phyloP scores from a whole-genome alignment of 1,140 invertebrate species.

The Brachionus koreanus region DNA sequence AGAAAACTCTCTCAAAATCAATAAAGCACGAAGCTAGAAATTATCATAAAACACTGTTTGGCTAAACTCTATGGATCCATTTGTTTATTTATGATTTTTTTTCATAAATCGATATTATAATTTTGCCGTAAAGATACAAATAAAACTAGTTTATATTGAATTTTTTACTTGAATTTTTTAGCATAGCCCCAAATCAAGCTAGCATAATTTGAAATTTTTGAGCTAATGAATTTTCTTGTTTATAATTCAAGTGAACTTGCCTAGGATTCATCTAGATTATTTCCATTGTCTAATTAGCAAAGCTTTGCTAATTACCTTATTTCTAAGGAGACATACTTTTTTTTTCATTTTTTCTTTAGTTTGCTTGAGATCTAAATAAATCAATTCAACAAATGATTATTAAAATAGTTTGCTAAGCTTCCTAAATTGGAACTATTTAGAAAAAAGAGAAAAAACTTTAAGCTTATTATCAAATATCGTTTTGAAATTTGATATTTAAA shows the following conservation, averaged over 20 bases:
- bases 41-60: not conserved
- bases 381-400: not conserved
- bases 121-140: constrained; percentile 7
- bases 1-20: not conserved
- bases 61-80: not conserved
- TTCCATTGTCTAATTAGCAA: not conserved
- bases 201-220: constrained; percentile 11
- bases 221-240: not conserved
- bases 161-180: not conserved
- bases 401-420: not conserved
- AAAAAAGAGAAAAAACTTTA: not conserved
- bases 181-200: not conserved
- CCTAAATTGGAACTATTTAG: not conserved
- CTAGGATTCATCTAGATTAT: not conserved
- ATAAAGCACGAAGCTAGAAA: not conserved
- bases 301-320: not conserved
- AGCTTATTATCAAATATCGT: not conserved
- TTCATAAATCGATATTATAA: constrained; percentile 5
- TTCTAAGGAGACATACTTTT: not conserved
- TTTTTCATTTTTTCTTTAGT: not conserved
- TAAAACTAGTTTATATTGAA: not conserved
- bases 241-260: not conserved
- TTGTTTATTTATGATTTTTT: not conserved
- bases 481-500: not conserved
- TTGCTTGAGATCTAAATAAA: not conserved